Percentiles rank a stretch among this genome's conserved stretches.
These are phyloP conservation scores for Ridgeia piscesae DNA, from an alignment of 1,140 invertebrate genomes.

Conservation along the genomic window DNA sequence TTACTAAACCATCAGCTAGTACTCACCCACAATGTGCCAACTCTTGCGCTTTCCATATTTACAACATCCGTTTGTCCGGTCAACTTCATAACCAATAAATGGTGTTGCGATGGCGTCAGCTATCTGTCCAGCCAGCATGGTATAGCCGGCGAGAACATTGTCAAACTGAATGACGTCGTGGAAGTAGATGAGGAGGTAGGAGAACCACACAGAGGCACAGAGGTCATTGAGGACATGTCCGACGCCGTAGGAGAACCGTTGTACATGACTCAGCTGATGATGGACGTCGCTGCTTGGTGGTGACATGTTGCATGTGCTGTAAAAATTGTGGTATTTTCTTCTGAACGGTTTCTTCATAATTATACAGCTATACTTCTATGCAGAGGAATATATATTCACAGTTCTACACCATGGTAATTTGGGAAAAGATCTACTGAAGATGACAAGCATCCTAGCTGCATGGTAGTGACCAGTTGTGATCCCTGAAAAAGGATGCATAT, in stretches of 20 bases:
- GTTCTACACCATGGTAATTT: too few relatives aligned
- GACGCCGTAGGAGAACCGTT: conserved; percentile 67
- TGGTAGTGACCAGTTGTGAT: too few relatives aligned
- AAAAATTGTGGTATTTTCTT: too few relatives aligned
- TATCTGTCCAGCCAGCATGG: conserved; percentile 67
- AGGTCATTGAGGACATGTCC: conserved; percentile 93
- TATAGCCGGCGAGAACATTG: conserved; percentile 72
- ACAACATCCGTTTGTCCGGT: conserved; percentile 70
- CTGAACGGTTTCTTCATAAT: too few relatives aligned
- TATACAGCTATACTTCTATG: too few relatives aligned
- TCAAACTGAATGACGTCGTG: conserved; percentile 77
- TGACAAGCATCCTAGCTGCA: too few relatives aligned
- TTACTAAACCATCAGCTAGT: not conserved
- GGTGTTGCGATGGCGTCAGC: conserved; percentile 88
- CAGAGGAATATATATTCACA: too few relatives aligned
- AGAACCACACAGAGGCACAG: conserved; percentile 96
- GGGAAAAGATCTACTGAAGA: too few relatives aligned
- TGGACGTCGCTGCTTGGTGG: not conserved
- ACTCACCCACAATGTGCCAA: conserved; percentile 87
- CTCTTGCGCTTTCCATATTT: conserved; percentile 82
- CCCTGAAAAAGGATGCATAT: too few relatives aligned
- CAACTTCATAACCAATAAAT: conserved; percentile 84
- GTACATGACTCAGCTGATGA: conserved; percentile 9
- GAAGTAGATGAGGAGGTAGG: conserved; percentile 90
- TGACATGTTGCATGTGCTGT: not conserved